Evolutionary conservation across 2,888 invertebrate species (phyloP).

Genomic region (Drosophila kambysellisi): DNA sequence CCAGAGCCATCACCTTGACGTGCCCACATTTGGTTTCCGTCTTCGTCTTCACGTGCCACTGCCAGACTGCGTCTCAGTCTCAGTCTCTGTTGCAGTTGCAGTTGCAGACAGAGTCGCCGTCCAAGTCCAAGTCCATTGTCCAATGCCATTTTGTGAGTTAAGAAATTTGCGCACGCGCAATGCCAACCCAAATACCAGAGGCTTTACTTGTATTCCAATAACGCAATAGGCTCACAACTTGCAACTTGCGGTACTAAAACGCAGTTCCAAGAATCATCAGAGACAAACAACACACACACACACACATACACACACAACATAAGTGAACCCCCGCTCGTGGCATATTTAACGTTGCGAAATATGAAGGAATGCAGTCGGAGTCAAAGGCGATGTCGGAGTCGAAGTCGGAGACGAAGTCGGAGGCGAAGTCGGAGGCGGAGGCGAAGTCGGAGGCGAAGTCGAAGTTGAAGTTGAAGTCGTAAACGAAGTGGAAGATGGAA

Average conservation of each 20-base stretch:
- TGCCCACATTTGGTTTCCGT: slow-evolving; percentile 53
- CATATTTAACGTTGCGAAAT: slow-evolving; percentile 73
- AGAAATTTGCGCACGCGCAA: slow-evolving; percentile 73
- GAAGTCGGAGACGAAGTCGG: not conserved
- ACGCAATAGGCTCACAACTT: slow-evolving; percentile 49
- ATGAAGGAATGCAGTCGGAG: slow-evolving; percentile 72
- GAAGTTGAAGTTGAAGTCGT: slow-evolving; percentile 6
- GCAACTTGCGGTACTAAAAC: slow-evolving; percentile 61
- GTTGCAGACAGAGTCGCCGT: not conserved
- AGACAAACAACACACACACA: slow-evolving; percentile 23
- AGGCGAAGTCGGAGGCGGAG: slow-evolving; percentile 7
- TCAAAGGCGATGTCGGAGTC: slow-evolving; percentile 11
- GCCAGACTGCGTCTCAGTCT: not conserved
- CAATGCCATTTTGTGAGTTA: slow-evolving; percentile 50
- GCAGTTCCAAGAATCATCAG: slow-evolving; percentile 64
- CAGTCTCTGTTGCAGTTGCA: not conserved
- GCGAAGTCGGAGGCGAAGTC: not conserved
- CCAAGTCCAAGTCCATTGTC: slow-evolving; percentile 32
- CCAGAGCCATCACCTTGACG: slow-evolving; percentile 49
- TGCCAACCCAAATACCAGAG: slow-evolving; percentile 74
- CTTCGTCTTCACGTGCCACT: slow-evolving; percentile 16
- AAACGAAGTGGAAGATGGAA: slow-evolving; percentile 12
- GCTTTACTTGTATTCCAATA: slow-evolving; percentile 32
- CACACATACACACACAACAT: too few species aligned
- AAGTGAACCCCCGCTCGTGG: slow-evolving; percentile 51